Base-by-base conservation (phyloP, 1,140 invertebrate species). In the Fopius arisanus region DNA sequence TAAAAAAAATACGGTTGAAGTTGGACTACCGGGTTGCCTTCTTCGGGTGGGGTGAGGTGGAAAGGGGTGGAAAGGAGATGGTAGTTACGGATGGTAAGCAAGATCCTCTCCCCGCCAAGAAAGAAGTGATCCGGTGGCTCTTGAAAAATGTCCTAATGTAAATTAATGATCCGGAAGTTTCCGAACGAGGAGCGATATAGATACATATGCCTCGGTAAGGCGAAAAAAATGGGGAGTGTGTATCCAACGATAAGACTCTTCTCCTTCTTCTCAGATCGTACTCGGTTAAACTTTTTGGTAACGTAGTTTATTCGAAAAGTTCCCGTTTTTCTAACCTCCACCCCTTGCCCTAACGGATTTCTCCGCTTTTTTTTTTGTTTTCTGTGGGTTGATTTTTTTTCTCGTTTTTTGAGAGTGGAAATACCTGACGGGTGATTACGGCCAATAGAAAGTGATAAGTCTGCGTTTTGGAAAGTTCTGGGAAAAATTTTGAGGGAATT, bases 131-230 rank as follows among this genome's bases (percentile, higher is more conserved):
- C 67, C 40, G 65, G 28, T 69, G 28, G 28, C 70, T 73, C 78
- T 81, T 83, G 80, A 81, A 81, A 82, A 82, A 83, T 83, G 80
- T 78, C 79, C 78, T 80, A 80, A 79, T 83, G 79, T 78, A 82
- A 83, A 84, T 85, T 85, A 85, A 84, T 83, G 80, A 79, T 67
- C 74, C 76, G 77, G 77, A 84, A 84, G 83, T 83, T 83, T 80
- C 70, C 5, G 78, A 72, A 68, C 59, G 73, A 71, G 79, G 70
- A 68, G 71, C 43, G 67, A 63, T 72, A 70, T 67, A 63, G 67
- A 76, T 70, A 67, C 67, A 54, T 70, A 73, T 59, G 67, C 75
- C 73, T 74, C 51, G 78, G 77, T 77, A 78, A 48, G 71, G 37
- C 73, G 54, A 62, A 59, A 59, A 28, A 59, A 28, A 59, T n/a